Percentiles rank a stretch among this genome's conserved stretches.
Evolutionary conservation across 2,888 invertebrate species (phyloP).

Genomic region (Sphaerophoria taeniata): DNA sequence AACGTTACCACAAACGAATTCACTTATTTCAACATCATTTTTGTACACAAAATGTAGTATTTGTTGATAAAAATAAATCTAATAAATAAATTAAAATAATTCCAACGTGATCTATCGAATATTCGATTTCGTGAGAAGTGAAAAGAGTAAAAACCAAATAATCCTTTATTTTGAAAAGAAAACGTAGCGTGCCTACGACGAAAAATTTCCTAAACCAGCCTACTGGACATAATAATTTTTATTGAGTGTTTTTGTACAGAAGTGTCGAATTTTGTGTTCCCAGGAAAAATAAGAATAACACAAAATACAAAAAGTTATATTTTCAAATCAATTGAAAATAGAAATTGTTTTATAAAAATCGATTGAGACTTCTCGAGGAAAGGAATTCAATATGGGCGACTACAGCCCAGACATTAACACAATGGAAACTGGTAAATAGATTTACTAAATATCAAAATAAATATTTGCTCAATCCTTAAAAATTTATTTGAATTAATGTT

Average conservation of each 20-base stretch:
- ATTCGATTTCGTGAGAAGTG: neutral
- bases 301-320: neutral
- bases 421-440: conserved; percentile 80
- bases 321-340: neutral
- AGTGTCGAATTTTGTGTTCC: conserved; percentile 13
- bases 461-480: neutral
- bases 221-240: neutral
- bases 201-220: conserved; percentile 9
- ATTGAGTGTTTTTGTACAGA: neutral
- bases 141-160: neutral
- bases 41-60: conserved; percentile 63
- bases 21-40: conserved; percentile 45
- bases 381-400: conserved; percentile 71
- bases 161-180: neutral
- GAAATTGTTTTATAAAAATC: conserved; percentile 37
- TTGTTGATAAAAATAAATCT: conserved; percentile 26
- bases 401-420: conserved; percentile 75
- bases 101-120: neutral
- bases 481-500: neutral
- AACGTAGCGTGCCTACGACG: neutral
- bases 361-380: conserved; percentile 18
- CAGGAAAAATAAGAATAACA: too few relatives aligned
- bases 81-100: neutral
- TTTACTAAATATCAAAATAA: conserved; percentile 73
- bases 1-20: conserved; percentile 36